Conservation (phyloP, 2,113 vertebrate genomes). For the Pomatorhinus ruficollis region DNA sequence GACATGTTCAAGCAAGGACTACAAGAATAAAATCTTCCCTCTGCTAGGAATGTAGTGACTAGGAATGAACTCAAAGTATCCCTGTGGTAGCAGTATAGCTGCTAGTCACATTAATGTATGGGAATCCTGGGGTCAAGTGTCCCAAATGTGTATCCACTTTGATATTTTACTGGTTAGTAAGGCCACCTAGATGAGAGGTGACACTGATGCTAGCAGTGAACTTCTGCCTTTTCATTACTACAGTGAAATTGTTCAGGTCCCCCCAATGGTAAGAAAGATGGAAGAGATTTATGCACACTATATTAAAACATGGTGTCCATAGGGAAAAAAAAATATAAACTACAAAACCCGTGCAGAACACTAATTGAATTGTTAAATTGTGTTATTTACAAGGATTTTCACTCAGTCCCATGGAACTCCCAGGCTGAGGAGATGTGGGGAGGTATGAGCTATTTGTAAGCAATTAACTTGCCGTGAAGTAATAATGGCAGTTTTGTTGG, state of each 20-base stretch:
- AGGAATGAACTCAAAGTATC: neutral
- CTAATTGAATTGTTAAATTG: neutral
- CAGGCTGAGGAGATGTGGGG: neutral
- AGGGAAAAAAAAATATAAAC: neutral
- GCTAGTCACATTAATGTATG: neutral
- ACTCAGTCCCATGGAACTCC: neutral
- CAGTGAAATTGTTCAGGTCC: neutral
- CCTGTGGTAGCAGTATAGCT: neutral
- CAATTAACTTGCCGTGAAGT: neutral
- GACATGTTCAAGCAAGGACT: neutral
- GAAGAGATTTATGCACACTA: neutral
- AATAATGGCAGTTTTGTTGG: neutral
- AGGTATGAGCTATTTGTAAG: neutral
- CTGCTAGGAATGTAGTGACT: neutral
- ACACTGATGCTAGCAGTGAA: neutral
- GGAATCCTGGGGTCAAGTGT: neutral
- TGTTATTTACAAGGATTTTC: neutral
- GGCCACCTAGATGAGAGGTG: neutral
- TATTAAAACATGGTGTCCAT: neutral
- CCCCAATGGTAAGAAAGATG: neutral
- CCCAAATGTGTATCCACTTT: neutral
- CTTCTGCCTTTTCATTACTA: neutral
- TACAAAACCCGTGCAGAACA: neutral
- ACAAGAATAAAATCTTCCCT: neutral
- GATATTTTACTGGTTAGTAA: neutral